These are phyloP conservation scores for Eulemur rufifrons DNA, from an alignment of 2,113 vertebrate genomes.

Conservation along the genomic window DNA sequence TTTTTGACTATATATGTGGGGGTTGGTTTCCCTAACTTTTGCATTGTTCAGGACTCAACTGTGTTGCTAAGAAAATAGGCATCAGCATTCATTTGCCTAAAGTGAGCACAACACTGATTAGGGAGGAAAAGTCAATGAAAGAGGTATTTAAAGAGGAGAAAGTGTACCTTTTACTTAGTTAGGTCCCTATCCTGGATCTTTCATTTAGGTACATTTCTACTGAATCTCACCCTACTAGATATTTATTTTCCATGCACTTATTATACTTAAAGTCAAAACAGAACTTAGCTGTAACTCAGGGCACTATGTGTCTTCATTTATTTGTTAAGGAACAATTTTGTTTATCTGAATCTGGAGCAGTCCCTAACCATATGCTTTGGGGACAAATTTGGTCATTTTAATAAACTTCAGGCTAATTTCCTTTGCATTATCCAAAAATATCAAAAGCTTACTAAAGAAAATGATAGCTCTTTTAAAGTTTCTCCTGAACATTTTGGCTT, in stretches of 20 bases:
- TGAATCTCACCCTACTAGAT: not conserved
- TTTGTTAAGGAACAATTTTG: conserved; percentile 21
- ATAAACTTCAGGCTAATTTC: not conserved
- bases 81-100: not conserved
- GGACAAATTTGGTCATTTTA: not conserved
- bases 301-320: not conserved
- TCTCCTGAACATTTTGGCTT: not conserved
- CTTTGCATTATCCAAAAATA: conserved; percentile 49
- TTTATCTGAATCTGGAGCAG: not conserved
- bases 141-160: not conserved
- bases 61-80: not conserved
- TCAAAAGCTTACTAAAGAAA: conserved; percentile 46
- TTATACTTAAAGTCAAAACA: conserved; percentile 41
- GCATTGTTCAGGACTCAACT: not conserved
- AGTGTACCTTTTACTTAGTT: not conserved
- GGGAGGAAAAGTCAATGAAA: not conserved
- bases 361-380: not conserved
- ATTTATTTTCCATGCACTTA: not conserved
- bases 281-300: not conserved
- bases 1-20: not conserved
- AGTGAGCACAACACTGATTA: not conserved
- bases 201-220: conserved; percentile 14
- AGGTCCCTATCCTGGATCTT: not conserved
- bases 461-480: conserved; percentile 10
- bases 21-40: not conserved